Evolutionary conservation across 1,140 invertebrate genomes (phyloP).

Genomic region (Chironomus striatipennis): DNA sequence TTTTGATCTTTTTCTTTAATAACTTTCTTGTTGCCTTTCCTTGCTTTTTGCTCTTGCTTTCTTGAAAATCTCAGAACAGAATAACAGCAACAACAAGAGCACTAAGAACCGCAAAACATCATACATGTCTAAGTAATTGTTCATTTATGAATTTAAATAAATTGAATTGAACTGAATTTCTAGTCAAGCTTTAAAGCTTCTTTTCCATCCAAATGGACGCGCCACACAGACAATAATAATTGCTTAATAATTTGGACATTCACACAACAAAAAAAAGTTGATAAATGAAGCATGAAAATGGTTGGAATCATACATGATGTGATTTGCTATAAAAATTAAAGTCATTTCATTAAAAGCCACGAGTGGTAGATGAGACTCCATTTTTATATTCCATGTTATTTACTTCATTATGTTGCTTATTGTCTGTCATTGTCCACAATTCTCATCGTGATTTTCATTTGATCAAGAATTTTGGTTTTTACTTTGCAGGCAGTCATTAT

Average conservation of each 20-base stretch:
- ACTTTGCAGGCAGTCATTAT: no score
- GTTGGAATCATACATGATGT: not conserved
- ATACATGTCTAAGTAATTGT: no score
- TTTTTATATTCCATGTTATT: not conserved
- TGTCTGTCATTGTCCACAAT: not conserved
- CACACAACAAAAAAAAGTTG: not conserved
- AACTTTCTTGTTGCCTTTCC: conserved; percentile 15
- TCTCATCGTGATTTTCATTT: not conserved
- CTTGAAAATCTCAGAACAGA: no score
- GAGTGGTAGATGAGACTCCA: not conserved
- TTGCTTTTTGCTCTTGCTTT: not conserved
- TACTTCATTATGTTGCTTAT: not conserved
- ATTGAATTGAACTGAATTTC: no score
- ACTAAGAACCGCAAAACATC: no score
- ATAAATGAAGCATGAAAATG: not conserved
- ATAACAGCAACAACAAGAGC: no score
- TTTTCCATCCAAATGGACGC: no score
- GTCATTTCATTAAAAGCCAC: not conserved
- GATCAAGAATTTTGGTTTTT: no score
- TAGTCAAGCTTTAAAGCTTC: no score
- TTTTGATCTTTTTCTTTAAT: conserved; percentile 23
- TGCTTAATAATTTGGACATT: no score
- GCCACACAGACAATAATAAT: no score
- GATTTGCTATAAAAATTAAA: conserved; percentile 3
- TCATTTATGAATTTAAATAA: no score